Base-by-base conservation (phyloP, 2,797 vertebrate species). In the Sitta carolinensis region DNA sequence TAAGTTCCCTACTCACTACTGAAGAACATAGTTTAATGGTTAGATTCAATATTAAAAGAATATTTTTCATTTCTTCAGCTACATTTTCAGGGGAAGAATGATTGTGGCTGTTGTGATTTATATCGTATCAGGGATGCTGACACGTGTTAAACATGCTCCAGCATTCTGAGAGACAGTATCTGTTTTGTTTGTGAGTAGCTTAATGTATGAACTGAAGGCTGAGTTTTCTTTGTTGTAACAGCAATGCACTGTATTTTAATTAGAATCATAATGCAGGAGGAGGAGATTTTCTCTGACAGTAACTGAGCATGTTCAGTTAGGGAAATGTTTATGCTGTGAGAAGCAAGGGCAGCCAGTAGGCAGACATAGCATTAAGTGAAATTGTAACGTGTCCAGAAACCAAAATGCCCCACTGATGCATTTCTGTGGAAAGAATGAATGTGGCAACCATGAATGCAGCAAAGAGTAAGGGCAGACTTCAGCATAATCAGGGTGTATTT, bases 371-470 rank as follows among this genome's bases (percentile, higher is more conserved):
- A 82, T 72, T 48, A 26, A 78, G 34, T 32, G 36, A 78, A 84
- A 89, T 32, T 21, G 12, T 17, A 75, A 32, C 29, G 42, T 27
- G 16, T 45, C 18, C 74, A 84, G 78, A 81, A 87, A 70, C 3
- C 1, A 2, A 87, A 87, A 79, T 57, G 47, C 29, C 80, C 47
- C 70, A 38, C 34, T 42, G n/a, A 26, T 64, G 34, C 32, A 42
- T 84, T 87, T 59, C 58, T 29, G 1, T 40, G 30, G 38, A 70
- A 87, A 81, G 27, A 55, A 27, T 67, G n/a, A 81, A 67, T 1
- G 2, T 55, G 15, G 54, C 54, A 84, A 38, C 45, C 0, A 0
- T 57, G 45, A 78, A 45, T 10, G 23, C 5, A 59, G 20, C 2
- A 30, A 55, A 59, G 2, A 64, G 20, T 32, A 42, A 72, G 10